These are phyloP conservation scores for Clytia hemisphaerica DNA, from an alignment of 30 jellyfish, hydroid and myxozoan genomes.

Conservation along the genomic window DNA sequence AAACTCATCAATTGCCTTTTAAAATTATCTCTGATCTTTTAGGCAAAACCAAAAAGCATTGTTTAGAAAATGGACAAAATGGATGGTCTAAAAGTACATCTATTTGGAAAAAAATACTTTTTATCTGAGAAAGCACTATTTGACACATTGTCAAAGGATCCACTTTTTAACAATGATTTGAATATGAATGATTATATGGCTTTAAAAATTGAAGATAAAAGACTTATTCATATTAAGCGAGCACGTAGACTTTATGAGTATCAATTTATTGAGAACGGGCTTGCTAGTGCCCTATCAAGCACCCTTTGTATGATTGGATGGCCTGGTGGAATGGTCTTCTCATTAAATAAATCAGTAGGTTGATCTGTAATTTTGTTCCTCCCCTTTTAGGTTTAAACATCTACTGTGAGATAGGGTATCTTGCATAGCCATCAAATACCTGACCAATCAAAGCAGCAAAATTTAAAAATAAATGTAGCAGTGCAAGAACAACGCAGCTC, in stretches of 20 bases:
- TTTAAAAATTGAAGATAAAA: conserved; percentile 42
- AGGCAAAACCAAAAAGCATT: conserved; percentile 46
- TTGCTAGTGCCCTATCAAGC: conserved; percentile 39
- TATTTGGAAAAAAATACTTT: too few relatives aligned
- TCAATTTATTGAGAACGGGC: conserved; percentile 49
- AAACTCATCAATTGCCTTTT: too few relatives aligned
- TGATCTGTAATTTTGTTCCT: not conserved
- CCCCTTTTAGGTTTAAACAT: too few relatives aligned
- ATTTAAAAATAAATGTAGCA: not conserved
- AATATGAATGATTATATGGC: conserved; percentile 18
- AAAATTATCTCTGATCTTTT: too few relatives aligned
- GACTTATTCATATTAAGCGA: conserved; percentile 48
- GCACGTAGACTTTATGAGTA: conserved; percentile 42
- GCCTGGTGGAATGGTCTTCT: conserved; percentile 49
- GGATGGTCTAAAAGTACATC: too few relatives aligned
- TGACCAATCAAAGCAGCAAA: too few relatives aligned
- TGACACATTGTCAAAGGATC: conserved; percentile 61
- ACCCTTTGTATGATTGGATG: conserved; percentile 51
- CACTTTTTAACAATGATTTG: conserved; percentile 42
- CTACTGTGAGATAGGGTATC: too few relatives aligned
- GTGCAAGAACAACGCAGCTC: too few relatives aligned
- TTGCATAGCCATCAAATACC: too few relatives aligned
- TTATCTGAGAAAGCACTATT: too few relatives aligned
- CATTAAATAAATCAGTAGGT: conserved; percentile 52
- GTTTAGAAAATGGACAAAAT: conserved; percentile 45